phyloP scores from a whole-genome alignment of 2,113 vertebrate genomes.

The Trematomus loennbergii region DNA sequence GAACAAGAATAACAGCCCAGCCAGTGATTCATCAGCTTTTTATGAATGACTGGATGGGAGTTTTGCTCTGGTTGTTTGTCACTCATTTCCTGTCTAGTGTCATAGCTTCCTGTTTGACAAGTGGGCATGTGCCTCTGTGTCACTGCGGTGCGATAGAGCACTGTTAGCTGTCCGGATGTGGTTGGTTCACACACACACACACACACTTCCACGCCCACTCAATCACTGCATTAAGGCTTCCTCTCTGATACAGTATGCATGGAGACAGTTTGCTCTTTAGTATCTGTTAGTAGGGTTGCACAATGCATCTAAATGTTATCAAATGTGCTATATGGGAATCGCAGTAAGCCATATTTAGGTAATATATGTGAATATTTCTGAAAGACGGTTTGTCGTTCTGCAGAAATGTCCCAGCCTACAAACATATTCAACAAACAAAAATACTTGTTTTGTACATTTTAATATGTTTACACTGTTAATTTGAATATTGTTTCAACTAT shows the following conservation, averaged over 20 bases:
- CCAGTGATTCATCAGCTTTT: constrained; percentile 59
- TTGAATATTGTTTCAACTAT: too few relatives aligned
- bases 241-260: not conserved
- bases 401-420: too few relatives aligned
- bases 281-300: not conserved
- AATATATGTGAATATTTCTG: too few relatives aligned
- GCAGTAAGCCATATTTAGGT: too few relatives aligned
- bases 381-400: too few relatives aligned
- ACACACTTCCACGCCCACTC: constrained; percentile 5
- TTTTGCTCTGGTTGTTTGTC: constrained; percentile 56
- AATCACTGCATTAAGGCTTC: constrained; percentile 37
- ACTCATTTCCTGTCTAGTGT: constrained; percentile 61
- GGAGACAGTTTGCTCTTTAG: not conserved
- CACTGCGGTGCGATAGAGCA: constrained; percentile 14
- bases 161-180: constrained; percentile 32
- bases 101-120: constrained; percentile 66
- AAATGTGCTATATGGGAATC: too few relatives aligned
- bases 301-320: too few relatives aligned
- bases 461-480: too few relatives aligned
- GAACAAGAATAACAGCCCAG: constrained; percentile 3
- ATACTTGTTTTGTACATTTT: too few relatives aligned
- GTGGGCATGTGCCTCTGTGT: constrained; percentile 39
- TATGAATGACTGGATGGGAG: constrained; percentile 70
- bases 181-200: constrained; percentile 5
- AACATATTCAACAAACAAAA: too few relatives aligned